A percentile compares a stretch with the other conserved stretches of the same genome.
Evolutionary conservation across 2,888 invertebrate species (phyloP).

Genomic region (Noctua janthe): DNA sequence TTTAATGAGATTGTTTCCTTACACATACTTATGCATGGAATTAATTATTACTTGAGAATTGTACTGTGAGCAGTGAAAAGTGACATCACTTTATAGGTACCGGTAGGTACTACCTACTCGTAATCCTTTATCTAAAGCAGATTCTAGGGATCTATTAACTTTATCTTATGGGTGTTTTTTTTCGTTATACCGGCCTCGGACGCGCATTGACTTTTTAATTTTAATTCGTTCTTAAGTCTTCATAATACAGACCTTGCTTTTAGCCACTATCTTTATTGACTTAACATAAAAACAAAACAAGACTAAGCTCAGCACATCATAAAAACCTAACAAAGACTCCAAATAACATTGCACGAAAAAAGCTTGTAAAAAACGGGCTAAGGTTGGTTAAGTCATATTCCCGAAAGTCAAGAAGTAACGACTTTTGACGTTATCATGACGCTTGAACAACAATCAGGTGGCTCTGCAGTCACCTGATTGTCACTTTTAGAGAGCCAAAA

Average conservation of each 20-base stretch:
- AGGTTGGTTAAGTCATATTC: conserved; percentile 40
- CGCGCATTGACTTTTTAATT: not conserved
- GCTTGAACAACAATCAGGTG: conserved; percentile 33
- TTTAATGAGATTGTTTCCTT: not conserved
- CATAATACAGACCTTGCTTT: not conserved
- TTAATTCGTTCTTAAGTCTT: not conserved
- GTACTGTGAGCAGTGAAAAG: not conserved
- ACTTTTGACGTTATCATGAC: conserved; percentile 49
- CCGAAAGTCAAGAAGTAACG: conserved; percentile 45
- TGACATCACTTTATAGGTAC: not conserved
- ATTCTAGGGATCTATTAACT: not conserved
- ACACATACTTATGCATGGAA: not conserved
- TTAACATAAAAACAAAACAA: conserved; percentile 12
- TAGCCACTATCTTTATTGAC: conserved; percentile 14
- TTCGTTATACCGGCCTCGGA: not conserved
- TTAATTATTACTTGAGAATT: not conserved
- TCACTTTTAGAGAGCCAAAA: conserved; percentile 50
- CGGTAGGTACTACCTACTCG: not conserved
- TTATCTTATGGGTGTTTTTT: not conserved
- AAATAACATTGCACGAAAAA: conserved; percentile 23
- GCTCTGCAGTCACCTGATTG: conserved; percentile 21
- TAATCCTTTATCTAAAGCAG: not conserved
- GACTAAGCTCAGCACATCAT: not conserved
- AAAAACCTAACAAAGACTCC: conserved; percentile 21
- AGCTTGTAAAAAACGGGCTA: conserved; percentile 22